Evolutionary conservation across 30 jellyfish, hydroid and myxozoan genomes (phyloP).

Genomic region (Pseudorhiza aurosa): DNA sequence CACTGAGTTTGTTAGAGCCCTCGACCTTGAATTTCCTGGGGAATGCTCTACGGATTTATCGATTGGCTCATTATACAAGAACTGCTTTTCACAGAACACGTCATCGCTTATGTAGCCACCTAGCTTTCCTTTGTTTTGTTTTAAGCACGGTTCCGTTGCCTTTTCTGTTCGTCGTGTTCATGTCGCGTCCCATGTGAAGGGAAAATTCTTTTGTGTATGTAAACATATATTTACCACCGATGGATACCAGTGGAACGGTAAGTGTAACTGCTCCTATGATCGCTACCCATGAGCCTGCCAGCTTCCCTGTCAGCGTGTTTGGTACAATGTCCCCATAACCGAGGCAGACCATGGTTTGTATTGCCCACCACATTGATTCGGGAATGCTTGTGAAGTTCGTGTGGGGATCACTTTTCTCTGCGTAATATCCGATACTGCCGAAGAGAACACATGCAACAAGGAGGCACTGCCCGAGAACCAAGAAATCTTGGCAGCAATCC

Average conservation of each 20-base stretch:
- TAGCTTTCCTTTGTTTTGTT: no score
- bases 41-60: no score
- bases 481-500: conserved; percentile 43
- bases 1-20: no score
- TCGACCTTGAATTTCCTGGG: no score
- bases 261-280: conserved; percentile 69
- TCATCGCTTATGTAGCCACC: no score
- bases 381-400: conserved; percentile 80
- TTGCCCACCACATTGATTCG: conserved; percentile 95
- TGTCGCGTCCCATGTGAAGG: conserved; percentile 47
- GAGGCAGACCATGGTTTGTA: conserved; percentile 76
- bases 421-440: conserved; percentile 68
- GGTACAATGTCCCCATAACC: conserved; percentile 93
- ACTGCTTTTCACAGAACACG: no score
- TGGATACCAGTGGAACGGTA: conserved; percentile 67
- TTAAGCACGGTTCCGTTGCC: not conserved
- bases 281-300: conserved; percentile 66
- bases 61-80: no score
- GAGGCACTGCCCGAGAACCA: conserved; percentile 40
- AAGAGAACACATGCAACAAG: conserved; percentile 51
- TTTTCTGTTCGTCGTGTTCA: not conserved
- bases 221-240: conserved; percentile 71
- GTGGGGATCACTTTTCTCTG: conserved; percentile 39
- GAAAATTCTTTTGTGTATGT: conserved; percentile 49
- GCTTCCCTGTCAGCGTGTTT: conserved; percentile 55